Evolutionary conservation across 2,113 vertebrate genomes (phyloP).

Genomic region (Mugil cephalus): DNA sequence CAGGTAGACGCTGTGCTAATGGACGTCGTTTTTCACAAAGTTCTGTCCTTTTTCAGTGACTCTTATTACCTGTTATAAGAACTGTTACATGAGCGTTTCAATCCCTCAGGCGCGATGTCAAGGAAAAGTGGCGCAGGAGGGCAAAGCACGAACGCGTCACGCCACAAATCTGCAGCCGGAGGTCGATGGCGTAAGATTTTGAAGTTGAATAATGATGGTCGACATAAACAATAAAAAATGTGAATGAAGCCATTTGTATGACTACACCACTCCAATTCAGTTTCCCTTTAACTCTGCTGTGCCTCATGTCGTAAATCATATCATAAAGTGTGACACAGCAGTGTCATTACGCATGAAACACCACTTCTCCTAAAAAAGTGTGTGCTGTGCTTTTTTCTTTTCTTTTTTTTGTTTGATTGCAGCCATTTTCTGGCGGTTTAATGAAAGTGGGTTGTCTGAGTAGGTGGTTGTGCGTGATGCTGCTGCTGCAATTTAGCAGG

Average conservation of each 20-base stretch:
- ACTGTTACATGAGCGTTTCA: slow-evolving; percentile 13
- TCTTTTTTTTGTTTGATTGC: neutral
- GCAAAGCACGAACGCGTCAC: neutral
- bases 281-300: neutral
- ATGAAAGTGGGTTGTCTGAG: slow-evolving; percentile 8
- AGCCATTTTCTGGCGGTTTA: slow-evolving; percentile 18
- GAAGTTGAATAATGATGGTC: neutral
- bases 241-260: neutral
- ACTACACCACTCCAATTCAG: neutral
- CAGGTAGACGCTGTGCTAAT: slow-evolving; percentile 16
- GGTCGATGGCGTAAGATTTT: neutral
- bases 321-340: neutral
- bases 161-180: neutral
- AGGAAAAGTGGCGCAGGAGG: slow-evolving; percentile 13
- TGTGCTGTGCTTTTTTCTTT: neutral
- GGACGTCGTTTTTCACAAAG: slow-evolving; percentile 26
- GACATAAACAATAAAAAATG: neutral
- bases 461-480: neutral
- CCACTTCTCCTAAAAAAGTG: neutral
- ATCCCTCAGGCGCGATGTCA: no score
- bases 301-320: neutral
- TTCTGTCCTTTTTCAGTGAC: slow-evolving; percentile 8
- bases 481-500: neutral
- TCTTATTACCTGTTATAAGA: slow-evolving; percentile 17
- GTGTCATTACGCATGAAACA: neutral